Percentiles rank a stretch among this genome's conserved stretches.
Evolutionary conservation across 2,797 vertebrate genomes (phyloP).

Genomic region (Sebastes diploproa): DNA sequence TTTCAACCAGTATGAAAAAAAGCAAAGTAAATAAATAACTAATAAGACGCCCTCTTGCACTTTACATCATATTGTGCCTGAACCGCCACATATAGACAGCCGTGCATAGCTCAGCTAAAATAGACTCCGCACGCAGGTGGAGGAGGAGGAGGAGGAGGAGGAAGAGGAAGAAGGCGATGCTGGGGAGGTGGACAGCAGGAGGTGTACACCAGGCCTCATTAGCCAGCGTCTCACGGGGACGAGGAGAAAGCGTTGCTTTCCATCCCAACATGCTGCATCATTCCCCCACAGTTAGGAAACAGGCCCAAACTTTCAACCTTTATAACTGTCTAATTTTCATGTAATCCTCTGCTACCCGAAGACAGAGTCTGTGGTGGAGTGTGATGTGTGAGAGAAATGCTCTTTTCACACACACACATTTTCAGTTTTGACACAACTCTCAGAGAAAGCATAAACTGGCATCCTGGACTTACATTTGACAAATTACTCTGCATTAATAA

Average conservation of each 20-base stretch:
- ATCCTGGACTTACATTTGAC: constrained; percentile 16
- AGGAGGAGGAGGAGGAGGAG: constrained; percentile 1
- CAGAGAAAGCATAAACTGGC: constrained; percentile 19
- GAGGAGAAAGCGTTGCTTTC: constrained; percentile 31
- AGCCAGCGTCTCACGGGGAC: constrained; percentile 53
- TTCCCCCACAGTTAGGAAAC: constrained; percentile 48
- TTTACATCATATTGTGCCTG: not conserved
- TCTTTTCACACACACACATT: not conserved
- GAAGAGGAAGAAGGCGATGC: not conserved
- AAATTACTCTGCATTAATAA: constrained; percentile 13
- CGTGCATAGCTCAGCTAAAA: constrained; percentile 62
- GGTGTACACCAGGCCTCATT: constrained; percentile 69
- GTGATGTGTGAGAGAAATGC: not conserved
- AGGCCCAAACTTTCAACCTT: constrained; percentile 26
- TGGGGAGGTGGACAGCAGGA: constrained; percentile 64
- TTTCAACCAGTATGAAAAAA: not conserved
- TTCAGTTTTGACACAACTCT: constrained; percentile 36
- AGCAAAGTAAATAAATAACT: not conserved
- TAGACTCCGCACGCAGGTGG: constrained; percentile 43
- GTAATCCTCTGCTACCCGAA: constrained; percentile 14
- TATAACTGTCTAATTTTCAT: constrained; percentile 52
- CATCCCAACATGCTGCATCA: constrained; percentile 57
- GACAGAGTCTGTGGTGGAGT: constrained; percentile 10
- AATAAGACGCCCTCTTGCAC: not conserved
- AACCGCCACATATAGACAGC: not conserved